Percentiles rank a stretch among this genome's conserved stretches.
Evolutionary conservation across 2,888 invertebrate species (phyloP).

Genomic region (Zaprionus bogoriensis): DNA sequence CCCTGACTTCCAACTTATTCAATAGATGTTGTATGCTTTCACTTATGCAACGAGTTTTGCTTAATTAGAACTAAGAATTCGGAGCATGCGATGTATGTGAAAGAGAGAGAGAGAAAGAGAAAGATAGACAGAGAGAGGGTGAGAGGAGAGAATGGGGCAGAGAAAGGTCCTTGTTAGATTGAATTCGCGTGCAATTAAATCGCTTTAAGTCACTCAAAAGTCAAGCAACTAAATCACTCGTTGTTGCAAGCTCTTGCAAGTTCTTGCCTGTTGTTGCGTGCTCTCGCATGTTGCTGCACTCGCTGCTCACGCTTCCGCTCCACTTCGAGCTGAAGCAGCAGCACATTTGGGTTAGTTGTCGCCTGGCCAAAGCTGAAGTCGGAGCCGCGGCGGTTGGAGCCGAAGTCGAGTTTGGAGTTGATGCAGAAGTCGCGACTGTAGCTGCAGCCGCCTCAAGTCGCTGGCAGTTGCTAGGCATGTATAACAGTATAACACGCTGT

Average conservation of each 20-base stretch:
- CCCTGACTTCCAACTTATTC: too few relatives aligned
- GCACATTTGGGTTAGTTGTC: slow-evolving; percentile 52
- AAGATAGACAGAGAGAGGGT: too few relatives aligned
- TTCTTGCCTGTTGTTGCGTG: slow-evolving; percentile 1
- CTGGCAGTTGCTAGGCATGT: background rate
- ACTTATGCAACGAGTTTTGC: too few relatives aligned
- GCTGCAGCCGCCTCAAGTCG: background rate
- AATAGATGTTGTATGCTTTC: too few relatives aligned
- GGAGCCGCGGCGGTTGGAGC: background rate
- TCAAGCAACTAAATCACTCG: slow-evolving; percentile 14
- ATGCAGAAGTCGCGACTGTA: too few relatives aligned
- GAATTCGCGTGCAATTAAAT: slow-evolving; percentile 41
- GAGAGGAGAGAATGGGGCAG: background rate
- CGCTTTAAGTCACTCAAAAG: slow-evolving; percentile 25
- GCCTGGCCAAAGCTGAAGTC: slow-evolving; percentile 7
- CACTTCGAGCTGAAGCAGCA: slow-evolving; percentile 43
- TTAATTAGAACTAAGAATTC: too few relatives aligned
- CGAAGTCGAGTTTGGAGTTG: background rate
- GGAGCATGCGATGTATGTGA: too few relatives aligned
- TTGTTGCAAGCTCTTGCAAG: slow-evolving; percentile 4
- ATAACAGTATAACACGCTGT: background rate
- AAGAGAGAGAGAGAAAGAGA: too few relatives aligned
- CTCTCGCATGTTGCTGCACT: slow-evolving; percentile 14
- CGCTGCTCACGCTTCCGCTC: slow-evolving; percentile 56
- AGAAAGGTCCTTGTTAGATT: slow-evolving; percentile 1